Evolutionary conservation across 2,113 vertebrate species (phyloP).

Genomic region (Nothoprocta perdicaria): DNA sequence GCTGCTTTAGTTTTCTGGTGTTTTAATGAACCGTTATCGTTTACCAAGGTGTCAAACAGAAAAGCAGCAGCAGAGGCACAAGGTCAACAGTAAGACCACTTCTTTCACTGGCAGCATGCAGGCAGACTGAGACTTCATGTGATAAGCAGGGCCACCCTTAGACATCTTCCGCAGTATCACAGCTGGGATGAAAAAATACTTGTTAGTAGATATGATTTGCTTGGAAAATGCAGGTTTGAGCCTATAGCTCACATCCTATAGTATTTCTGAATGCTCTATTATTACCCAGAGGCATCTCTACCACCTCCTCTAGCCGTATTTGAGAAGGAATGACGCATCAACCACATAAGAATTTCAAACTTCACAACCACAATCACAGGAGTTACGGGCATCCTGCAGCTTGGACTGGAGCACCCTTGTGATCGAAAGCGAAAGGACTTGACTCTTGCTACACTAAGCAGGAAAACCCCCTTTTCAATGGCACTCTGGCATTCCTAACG

Average conservation of each 20-base stretch:
- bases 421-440: neutral
- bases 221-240: neutral
- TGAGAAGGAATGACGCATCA: neutral
- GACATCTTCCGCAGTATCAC: neutral
- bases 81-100: neutral
- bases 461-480: neutral
- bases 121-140: neutral
- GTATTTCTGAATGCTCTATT: neutral
- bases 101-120: neutral
- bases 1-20: neutral
- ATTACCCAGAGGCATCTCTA: neutral
- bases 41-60: neutral
- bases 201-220: neutral
- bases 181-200: neutral
- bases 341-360: conserved; percentile 10
- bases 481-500: neutral
- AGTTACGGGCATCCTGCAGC: neutral
- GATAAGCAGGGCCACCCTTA: neutral
- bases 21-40: neutral
- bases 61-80: neutral
- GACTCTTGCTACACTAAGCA: neutral
- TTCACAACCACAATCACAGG: neutral
- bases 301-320: neutral
- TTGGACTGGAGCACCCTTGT: neutral
- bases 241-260: neutral